phyloP scores from a whole-genome alignment of 2,797 vertebrate species.

The Ambastaia sidthimunki region DNA sequence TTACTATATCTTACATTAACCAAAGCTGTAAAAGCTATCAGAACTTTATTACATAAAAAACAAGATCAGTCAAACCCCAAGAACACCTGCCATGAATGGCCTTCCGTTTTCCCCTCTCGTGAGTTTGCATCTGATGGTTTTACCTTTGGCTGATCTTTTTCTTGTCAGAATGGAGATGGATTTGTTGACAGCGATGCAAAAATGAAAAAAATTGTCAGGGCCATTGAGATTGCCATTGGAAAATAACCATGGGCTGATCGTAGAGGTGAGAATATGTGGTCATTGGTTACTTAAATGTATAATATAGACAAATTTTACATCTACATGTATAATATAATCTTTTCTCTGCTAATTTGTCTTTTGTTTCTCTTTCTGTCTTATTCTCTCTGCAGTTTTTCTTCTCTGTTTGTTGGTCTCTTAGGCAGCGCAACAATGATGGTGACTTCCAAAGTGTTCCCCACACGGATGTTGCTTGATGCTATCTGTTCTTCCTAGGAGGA shows the following conservation, averaged over 20 bases:
- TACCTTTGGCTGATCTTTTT: background rate
- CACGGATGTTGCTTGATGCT: slow-evolving; percentile 64
- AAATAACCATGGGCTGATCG: slow-evolving; percentile 47
- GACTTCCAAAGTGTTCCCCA: slow-evolving; percentile 60
- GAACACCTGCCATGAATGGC: too few species aligned
- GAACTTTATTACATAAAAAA: too few species aligned
- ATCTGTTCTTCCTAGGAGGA: slow-evolving; percentile 42
- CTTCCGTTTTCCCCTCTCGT: too few species aligned
- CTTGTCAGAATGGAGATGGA: slow-evolving; percentile 62
- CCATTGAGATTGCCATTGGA: slow-evolving; percentile 53
- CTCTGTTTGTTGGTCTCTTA: slow-evolving; percentile 54
- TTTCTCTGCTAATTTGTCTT: background rate
- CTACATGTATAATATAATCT: background rate
- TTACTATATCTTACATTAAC: too few species aligned
- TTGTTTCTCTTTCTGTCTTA: background rate
- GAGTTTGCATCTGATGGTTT: background rate
- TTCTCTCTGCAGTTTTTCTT: slow-evolving; percentile 49
- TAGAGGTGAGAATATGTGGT: slow-evolving; percentile 53
- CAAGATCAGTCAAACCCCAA: too few species aligned
- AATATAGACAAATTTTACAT: background rate
- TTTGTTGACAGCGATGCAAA: slow-evolving; percentile 60
- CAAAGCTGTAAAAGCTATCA: too few species aligned
- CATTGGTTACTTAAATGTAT: background rate
- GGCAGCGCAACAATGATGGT: slow-evolving; percentile 65
- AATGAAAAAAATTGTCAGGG: slow-evolving; percentile 45